Evolutionary conservation across 2,888 invertebrate genomes (phyloP).

Genomic region (Caenorhabditis sp.): DNA sequence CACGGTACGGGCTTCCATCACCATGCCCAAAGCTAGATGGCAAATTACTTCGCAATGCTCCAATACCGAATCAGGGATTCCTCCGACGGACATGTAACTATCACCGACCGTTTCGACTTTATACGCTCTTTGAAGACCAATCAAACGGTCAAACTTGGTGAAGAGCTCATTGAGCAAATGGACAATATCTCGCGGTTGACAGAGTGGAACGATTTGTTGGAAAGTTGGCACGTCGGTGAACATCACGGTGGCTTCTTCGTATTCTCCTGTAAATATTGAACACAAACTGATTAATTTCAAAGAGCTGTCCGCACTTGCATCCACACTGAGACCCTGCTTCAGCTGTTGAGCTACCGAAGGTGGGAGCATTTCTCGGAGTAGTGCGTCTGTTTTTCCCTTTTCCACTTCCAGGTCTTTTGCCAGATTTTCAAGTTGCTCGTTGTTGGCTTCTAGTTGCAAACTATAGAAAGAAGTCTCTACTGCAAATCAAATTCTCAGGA

Average conservation of each 20-base stretch:
- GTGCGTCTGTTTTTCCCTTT: constrained; percentile 78
- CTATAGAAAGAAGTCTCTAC: constrained; percentile 45
- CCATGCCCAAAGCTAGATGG: constrained; percentile 79
- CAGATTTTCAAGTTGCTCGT: constrained; percentile 72
- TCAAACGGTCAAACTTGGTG: constrained; percentile 71
- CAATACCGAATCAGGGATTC: constrained; percentile 70
- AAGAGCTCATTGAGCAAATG: constrained; percentile 74
- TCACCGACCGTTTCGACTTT: constrained; percentile 77
- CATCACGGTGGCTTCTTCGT: constrained; percentile 78
- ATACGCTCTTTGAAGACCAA: constrained; percentile 65
- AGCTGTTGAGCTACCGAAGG: constrained; percentile 79
- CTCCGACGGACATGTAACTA: constrained; percentile 75
- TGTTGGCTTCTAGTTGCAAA: constrained; percentile 75
- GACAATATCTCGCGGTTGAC: constrained; percentile 73
- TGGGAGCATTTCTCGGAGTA: constrained; percentile 79
- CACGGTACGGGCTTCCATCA: constrained; percentile 76
- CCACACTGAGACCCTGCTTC: constrained; percentile 78
- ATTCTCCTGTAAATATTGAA: constrained; percentile 68
- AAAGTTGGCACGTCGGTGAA: constrained; percentile 80
- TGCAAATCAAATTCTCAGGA: no score
- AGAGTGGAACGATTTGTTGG: constrained; percentile 79
- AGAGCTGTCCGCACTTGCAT: constrained; percentile 69
- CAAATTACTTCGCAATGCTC: constrained; percentile 79
- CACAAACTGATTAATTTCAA: no score
- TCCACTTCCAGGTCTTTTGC: constrained; percentile 72